A percentile compares a stretch with the other conserved stretches of the same genome.
Evolutionary conservation across 2,888 invertebrate species (phyloP).

Genomic region (Apodemia mormo): DNA sequence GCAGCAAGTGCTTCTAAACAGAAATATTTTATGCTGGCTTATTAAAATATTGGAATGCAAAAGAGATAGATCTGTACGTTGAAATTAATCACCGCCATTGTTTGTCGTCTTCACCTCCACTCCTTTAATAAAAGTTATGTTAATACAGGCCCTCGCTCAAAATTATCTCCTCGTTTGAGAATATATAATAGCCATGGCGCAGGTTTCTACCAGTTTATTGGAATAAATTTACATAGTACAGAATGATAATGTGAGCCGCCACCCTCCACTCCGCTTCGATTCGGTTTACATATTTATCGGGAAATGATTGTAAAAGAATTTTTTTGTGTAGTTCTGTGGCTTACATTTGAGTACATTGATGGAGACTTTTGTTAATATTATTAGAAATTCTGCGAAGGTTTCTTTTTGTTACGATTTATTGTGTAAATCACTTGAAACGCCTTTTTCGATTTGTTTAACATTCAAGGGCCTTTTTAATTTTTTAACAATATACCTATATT

Average conservation of each 20-base stretch:
- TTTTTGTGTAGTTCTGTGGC: slow-evolving; percentile 43
- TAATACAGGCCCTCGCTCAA: slow-evolving; percentile 69
- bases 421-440: background rate
- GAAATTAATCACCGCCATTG: slow-evolving; percentile 76
- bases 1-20: background rate
- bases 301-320: slow-evolving; percentile 59
- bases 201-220: slow-evolving; percentile 72
- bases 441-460: slow-evolving; percentile 20
- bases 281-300: slow-evolving; percentile 78
- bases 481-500: too few relatives aligned
- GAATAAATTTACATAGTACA: slow-evolving; percentile 79
- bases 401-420: background rate
- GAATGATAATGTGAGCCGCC: slow-evolving; percentile 63
- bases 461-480: background rate
- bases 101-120: slow-evolving; percentile 65
- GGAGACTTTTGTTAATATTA: slow-evolving; percentile 25
- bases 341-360: slow-evolving; percentile 8
- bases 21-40: background rate
- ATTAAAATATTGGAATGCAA: slow-evolving; percentile 47
- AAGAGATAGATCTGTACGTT: slow-evolving; percentile 61
- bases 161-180: slow-evolving; percentile 80
- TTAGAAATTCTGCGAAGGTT: slow-evolving; percentile 16
- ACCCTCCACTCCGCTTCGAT: slow-evolving; percentile 55
- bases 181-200: slow-evolving; percentile 77
- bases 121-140: slow-evolving; percentile 81